Percentiles rank a stretch among this genome's conserved stretches.
phyloP scores from a whole-genome alignment of 2,797 vertebrate genomes.

The Erithacus rubecula region DNA sequence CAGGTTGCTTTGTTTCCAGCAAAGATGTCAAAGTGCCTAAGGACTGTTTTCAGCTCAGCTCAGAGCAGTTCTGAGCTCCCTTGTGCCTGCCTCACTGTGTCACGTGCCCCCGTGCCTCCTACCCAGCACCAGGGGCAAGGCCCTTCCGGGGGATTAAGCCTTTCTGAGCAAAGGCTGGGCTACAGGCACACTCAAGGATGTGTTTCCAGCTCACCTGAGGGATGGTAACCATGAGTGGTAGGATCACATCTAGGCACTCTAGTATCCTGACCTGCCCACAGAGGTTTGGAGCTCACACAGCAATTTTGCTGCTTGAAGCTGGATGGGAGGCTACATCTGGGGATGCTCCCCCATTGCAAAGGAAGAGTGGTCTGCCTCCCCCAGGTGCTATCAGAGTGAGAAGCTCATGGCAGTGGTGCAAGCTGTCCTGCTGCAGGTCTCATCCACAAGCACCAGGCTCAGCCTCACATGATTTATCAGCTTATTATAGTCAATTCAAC shows the following conservation, averaged over 20 bases:
- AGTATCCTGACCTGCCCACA: background rate
- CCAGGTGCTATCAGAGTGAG: background rate
- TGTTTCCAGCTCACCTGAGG: background rate
- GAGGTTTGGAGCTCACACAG: background rate
- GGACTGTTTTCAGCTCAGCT: background rate
- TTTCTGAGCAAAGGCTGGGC: background rate
- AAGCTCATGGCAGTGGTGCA: background rate
- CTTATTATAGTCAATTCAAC: background rate
- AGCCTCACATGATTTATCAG: rapidly evolving
- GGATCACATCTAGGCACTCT: rapidly evolving
- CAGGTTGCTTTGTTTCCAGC: background rate
- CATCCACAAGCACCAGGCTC: background rate
- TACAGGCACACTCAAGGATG: rapidly evolving
- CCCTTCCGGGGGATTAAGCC: background rate
- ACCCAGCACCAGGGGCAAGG: background rate
- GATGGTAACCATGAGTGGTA: rapidly evolving
- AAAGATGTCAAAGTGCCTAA: background rate
- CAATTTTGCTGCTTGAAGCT: background rate
- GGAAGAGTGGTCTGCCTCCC: background rate
- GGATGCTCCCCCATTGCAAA: background rate
- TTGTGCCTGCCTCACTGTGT: background rate
- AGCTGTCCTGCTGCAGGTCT: background rate
- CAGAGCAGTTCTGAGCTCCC: rapidly evolving
- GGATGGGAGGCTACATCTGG: background rate
- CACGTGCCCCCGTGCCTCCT: background rate